Evolutionary conservation across 2,888 invertebrate species (phyloP), one percentile per base, ranked within the genome.

Genomic region (Nasonovia ribisnigri): DNA sequence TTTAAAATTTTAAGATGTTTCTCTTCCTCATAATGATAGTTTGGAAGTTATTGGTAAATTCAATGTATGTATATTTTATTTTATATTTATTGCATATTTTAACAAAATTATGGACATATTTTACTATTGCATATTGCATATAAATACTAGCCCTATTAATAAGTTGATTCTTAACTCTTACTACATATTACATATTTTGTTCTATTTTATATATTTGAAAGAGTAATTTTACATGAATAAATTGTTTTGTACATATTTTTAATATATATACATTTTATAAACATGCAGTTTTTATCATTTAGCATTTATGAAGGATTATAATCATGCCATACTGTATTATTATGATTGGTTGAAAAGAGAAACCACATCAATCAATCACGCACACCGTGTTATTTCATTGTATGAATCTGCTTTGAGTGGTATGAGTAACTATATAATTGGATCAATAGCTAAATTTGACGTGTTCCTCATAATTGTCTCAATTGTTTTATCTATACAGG

Each of bases 381-480:
- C 86, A 8, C 20, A 86, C 0, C 86, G 29, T 60, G 13, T 90
- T n/a, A 90, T 93, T 90, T 51, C 84, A 0, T 87, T 93, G 13
- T 93, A 93, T 43, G 51, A 93, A 90, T 93, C 86, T 48, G 90
- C 67, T 20, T 43, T 93, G 48, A 93, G 36, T 87, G 86, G 51
- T 67, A 93, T 93, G 90, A 51, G 93, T 26, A 51, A 90, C 24
- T 93, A 77, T 67, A 16, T 93, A 84, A 13, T 93, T 43, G 51
- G 24, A 86, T 93, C 93, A 86, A 84, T 90, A 90, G 51, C 90
- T n/a, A 93, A 93, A 26, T 90, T 90, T 90, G 93, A 93, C 43
- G 5, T 93, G 20, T 93, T 90, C 36, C 93, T 93, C 13, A 86
- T 93, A 90, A 87, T 93, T 87, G 90, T 90, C 13, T 90, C 93